phyloP scores from a whole-genome alignment of 2,113 vertebrate species.

The Toxotes jaculatrix region DNA sequence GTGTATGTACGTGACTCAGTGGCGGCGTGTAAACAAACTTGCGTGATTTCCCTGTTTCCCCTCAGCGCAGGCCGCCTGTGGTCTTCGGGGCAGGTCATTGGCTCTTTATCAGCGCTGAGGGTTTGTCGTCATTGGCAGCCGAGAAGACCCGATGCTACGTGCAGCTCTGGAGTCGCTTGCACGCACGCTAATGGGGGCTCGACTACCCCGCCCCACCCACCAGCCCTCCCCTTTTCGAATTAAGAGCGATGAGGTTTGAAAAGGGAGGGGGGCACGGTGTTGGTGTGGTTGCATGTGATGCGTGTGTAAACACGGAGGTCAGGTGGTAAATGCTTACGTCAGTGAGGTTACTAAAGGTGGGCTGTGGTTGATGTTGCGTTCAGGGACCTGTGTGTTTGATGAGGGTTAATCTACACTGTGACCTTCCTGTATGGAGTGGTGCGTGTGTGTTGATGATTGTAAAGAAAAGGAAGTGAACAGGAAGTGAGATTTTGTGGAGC shows the following conservation, averaged over 20 bases:
- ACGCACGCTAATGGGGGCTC: neutral
- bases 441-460: neutral
- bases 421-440: neutral
- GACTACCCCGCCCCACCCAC: neutral
- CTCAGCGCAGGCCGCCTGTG: neutral
- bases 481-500: neutral
- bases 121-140: conserved; percentile 17
- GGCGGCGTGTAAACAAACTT: conserved; percentile 13
- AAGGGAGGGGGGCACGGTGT: neutral
- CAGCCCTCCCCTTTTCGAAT: neutral
- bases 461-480: neutral
- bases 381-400: conserved; percentile 10
- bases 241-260: neutral
- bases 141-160: neutral
- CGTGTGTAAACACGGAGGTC: conserved; percentile 11
- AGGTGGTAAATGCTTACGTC: conserved; percentile 16
- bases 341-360: neutral
- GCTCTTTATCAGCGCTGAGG: neutral
- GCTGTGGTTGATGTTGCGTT: neutral
- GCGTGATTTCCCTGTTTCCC: neutral
- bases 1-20: neutral
- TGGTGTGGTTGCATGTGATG: neutral
- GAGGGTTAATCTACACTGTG: neutral
- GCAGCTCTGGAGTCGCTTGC: neutral
- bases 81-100: neutral